A percentile compares a stretch with the other conserved stretches of the same genome.
phyloP scores from a whole-genome alignment of 1,140 invertebrate species.

The Sitodiplosis mosellana region DNA sequence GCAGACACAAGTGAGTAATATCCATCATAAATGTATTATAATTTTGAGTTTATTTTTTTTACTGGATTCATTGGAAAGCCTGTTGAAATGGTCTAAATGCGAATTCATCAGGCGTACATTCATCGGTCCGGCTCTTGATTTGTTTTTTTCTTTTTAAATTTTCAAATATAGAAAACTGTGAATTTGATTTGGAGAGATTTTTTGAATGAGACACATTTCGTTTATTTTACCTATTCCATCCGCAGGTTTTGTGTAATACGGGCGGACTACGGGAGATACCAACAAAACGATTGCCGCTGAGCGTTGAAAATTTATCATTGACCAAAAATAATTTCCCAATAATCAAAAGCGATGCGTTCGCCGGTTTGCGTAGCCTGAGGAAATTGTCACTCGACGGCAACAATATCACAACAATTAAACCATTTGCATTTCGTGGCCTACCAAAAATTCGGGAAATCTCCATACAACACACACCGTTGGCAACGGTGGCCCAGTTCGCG shows the following conservation, averaged over 20 bases:
- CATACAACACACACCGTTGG: conserved; percentile 60
- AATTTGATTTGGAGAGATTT: neutral
- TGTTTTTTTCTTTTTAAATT: conserved; percentile 17
- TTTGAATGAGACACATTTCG: conserved; percentile 1
- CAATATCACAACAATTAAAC: conserved; percentile 57
- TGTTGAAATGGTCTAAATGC: conserved; percentile 2
- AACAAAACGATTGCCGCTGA: conserved; percentile 41
- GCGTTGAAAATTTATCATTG: conserved; percentile 60
- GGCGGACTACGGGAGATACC: conserved; percentile 60
- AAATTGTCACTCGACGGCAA: conserved; percentile 62
- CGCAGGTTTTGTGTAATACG: conserved; percentile 69
- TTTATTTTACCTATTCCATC: neutral
- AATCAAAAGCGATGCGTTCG: conserved; percentile 60
- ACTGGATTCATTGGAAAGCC: conserved; percentile 1
- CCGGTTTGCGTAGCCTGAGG: conserved; percentile 43
- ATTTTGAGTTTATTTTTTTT: conserved; percentile 4
- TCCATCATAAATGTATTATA: conserved; percentile 2
- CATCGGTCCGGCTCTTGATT: conserved; percentile 20
- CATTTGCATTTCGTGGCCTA: conserved; percentile 64
- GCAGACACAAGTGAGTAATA: conserved; percentile 48
- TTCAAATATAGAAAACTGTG: neutral
- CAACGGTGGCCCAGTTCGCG: conserved; percentile 54
- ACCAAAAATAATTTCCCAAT: conserved; percentile 61
- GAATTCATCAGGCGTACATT: conserved; percentile 17
- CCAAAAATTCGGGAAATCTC: conserved; percentile 53